Evolutionary conservation across 2,113 vertebrate genomes (phyloP), one percentile per base, ranked within the genome.

Genomic region (Pterophyllum scalare): DNA sequence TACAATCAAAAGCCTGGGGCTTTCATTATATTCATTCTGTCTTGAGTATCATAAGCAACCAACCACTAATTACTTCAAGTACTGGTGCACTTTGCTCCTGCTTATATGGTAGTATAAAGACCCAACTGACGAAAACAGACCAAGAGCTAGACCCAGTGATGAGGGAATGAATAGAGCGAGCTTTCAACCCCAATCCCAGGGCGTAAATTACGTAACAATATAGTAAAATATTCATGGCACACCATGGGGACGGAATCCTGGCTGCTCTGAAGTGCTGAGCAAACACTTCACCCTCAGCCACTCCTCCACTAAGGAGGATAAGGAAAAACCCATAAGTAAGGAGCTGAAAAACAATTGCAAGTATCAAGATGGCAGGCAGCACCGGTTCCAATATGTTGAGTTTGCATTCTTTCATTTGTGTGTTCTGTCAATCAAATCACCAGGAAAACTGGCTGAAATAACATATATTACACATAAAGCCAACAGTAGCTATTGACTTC

Each of bases 211-310:
- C 90, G 19, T 89, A 94, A 94, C 81, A 87, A 79, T 89, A 49
- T 89, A 62, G 90, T 95, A 83, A 95, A 94, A 94, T 94, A 95
- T 95, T 94, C 90, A 94, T 95, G 85, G 72, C 62, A 61, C 79
- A 90, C 91, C 87, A 86, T 84, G 59, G 87, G 92, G 90, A 93
- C 58, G 82, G 85, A 81, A 87, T 91, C 87, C 90, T 92, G 84
- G 91, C 59, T 85, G 62, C 87, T 92, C 85, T 88, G 75, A 81
- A 92, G 88, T 89, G 94, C 95, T 94, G 93, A 94, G 93, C 85
- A 88, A 89, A 94, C 94, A 94, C 84, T 95, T 93, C 60, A 20
- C 67, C 76, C 46, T 83, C 24, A 88, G 88, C 86, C 85, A 81
- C 88, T 86, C 77, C 57, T 75, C 87, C 72, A 84, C 79, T 62